Conservation (phyloP, 2,113 vertebrate genomes). For the Cichladusa arquata region DNA sequence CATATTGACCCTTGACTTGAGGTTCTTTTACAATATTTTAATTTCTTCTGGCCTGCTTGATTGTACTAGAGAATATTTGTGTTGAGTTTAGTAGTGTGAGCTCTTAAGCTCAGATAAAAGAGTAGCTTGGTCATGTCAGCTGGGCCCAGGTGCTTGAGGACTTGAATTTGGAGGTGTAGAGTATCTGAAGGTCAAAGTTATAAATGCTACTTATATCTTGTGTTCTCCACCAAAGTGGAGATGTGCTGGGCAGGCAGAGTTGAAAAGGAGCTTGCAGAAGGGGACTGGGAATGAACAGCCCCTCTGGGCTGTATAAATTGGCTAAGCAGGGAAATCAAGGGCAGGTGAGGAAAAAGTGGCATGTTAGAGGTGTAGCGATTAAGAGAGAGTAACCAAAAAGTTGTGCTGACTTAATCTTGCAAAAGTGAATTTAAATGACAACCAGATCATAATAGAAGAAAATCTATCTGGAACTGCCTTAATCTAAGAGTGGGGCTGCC, state of each 20-base stretch:
- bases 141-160: neutral
- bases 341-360: neutral
- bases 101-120: neutral
- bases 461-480: neutral
- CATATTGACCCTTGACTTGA: neutral
- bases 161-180: neutral
- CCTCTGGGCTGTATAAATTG: neutral
- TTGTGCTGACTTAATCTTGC: neutral
- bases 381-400: neutral
- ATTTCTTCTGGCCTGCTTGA: neutral
- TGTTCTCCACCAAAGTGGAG: neutral
- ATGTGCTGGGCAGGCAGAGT: neutral
- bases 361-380: neutral
- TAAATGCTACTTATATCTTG: rapidly evolving
- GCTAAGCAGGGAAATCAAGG: neutral
- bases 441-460: neutral
- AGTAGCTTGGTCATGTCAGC: neutral
- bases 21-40: neutral
- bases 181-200: neutral
- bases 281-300: neutral
- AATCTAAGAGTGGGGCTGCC: neutral
- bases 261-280: neutral
- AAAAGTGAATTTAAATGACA: neutral
- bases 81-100: neutral
- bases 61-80: neutral